Evolutionary conservation across 2,888 invertebrate species (phyloP).

Genomic region (Gisinianus flammeolus): DNA sequence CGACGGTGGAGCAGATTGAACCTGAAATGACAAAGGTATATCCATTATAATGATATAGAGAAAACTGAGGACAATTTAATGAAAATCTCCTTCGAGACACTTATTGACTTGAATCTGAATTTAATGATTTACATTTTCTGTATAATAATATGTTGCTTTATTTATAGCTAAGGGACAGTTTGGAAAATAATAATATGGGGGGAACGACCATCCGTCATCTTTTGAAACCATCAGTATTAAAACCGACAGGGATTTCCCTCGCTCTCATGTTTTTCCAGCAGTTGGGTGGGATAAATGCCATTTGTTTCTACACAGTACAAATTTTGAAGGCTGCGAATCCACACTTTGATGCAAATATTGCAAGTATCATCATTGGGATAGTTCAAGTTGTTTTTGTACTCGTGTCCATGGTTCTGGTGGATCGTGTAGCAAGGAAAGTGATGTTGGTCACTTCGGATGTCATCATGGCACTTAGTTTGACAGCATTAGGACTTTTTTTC

Average conservation of each 20-base stretch:
- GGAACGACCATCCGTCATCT: constrained; percentile 13
- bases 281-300: constrained; percentile 76
- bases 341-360: constrained; percentile 64
- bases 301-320: constrained; percentile 76
- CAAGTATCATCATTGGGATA: constrained; percentile 67
- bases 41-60: background rate
- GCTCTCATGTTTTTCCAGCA: constrained; percentile 86
- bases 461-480: constrained; percentile 74
- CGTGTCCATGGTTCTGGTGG: constrained; percentile 70
- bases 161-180: constrained; percentile 39
- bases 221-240: constrained; percentile 63
- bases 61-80: too few relatives aligned
- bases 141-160: background rate
- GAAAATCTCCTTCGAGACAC: too few relatives aligned
- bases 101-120: background rate
- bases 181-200: constrained; percentile 22
- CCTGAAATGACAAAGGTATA: constrained; percentile 56
- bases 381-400: constrained; percentile 66
- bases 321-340: constrained; percentile 78
- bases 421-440: constrained; percentile 79
- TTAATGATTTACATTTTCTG: too few relatives aligned
- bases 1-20: constrained; percentile 58
- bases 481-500: constrained; percentile 76
- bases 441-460: constrained; percentile 77
- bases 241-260: constrained; percentile 75